These are phyloP conservation scores for Scopus umbretta DNA, from an alignment of 2,113 vertebrate genomes.

Conservation along the genomic window DNA sequence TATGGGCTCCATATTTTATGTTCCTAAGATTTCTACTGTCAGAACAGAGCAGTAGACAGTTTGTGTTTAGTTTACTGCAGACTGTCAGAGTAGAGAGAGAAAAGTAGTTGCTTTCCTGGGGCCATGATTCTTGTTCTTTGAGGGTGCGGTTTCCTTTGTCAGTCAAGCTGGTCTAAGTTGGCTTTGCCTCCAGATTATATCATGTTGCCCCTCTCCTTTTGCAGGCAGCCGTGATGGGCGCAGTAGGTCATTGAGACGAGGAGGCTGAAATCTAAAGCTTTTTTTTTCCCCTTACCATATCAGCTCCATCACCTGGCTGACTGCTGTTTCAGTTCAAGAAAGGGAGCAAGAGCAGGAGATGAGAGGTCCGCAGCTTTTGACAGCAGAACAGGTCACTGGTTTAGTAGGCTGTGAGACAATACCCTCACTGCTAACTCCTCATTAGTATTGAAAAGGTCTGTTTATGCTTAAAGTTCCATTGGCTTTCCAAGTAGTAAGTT, in stretches of 20 bases:
- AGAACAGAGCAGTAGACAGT: background rate
- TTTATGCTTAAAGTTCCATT: background rate
- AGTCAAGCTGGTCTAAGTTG: background rate
- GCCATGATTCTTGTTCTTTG: background rate
- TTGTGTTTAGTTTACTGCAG: background rate
- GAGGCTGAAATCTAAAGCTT: background rate
- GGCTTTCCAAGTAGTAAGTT: background rate
- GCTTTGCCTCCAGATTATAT: background rate
- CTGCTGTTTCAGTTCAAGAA: background rate
- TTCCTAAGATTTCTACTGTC: background rate
- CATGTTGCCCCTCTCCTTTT: background rate
- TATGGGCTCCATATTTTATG: accelerated
- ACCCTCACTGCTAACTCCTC: background rate
- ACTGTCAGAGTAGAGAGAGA: background rate
- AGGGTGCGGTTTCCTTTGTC: background rate
- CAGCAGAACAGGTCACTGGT: background rate
- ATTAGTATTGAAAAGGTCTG: background rate
- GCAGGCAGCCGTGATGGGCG: background rate
- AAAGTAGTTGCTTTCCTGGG: background rate
- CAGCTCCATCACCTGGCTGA: background rate
- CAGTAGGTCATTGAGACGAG: background rate
- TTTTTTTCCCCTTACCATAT: background rate
- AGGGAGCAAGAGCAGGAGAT: background rate
- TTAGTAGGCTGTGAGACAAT: background rate
- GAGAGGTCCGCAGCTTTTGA: background rate